These are phyloP conservation scores for Lymantria dispar DNA, from an alignment of 2,888 invertebrate species.

Conservation along the genomic window DNA sequence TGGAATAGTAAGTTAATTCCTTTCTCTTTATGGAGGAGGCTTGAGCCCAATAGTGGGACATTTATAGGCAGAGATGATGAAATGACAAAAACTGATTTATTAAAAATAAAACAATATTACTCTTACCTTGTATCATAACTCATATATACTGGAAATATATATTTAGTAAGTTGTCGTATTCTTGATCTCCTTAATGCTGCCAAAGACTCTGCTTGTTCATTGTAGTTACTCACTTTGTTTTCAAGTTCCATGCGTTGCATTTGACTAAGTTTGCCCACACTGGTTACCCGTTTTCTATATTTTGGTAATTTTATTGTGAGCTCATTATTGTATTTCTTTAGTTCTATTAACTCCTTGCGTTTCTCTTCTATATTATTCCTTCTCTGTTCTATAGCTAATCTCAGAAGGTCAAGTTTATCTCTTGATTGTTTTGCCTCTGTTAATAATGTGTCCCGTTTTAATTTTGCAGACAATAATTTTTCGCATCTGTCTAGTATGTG, in stretches of 20 bases:
- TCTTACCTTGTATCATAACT: constrained; percentile 70
- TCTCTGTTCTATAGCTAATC: constrained; percentile 70
- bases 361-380: constrained; percentile 58
- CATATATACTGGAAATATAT: constrained; percentile 76
- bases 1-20: too few species aligned
- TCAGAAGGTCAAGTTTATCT: constrained; percentile 65
- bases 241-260: constrained; percentile 57
- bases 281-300: constrained; percentile 69
- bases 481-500: constrained; percentile 82
- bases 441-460: constrained; percentile 62
- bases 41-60: too few species aligned
- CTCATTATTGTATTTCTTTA: constrained; percentile 61
- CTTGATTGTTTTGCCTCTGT: constrained; percentile 68
- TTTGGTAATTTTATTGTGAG: constrained; percentile 62
- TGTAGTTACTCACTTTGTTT: constrained; percentile 50
- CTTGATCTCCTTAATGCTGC: constrained; percentile 64
- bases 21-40: too few species aligned
- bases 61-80: too few species aligned
- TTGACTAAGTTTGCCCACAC: constrained; percentile 59
- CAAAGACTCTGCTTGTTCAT: constrained; percentile 52
- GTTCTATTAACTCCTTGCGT: constrained; percentile 45
- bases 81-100: too few species aligned
- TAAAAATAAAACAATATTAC: background rate
- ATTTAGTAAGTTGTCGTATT: constrained; percentile 69
- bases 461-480: constrained; percentile 57